phyloP scores from a whole-genome alignment of 1,140 invertebrate genomes.

The Hermatobates lingyangjiaoensis region DNA sequence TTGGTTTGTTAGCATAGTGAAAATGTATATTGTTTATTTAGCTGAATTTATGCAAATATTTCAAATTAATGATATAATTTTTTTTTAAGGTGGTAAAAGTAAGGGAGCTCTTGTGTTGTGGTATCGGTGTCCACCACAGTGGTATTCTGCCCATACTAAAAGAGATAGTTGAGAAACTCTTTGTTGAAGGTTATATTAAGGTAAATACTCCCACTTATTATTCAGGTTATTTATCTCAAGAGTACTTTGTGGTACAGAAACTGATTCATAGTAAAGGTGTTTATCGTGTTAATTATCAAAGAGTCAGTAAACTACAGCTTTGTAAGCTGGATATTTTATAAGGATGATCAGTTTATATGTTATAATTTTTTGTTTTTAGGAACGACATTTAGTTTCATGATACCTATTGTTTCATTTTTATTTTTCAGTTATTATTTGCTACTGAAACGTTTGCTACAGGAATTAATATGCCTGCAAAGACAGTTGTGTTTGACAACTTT shows the following conservation, averaged over 20 bases:
- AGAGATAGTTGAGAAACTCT: conserved; percentile 95
- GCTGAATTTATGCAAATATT: too few relatives aligned
- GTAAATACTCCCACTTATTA: conserved; percentile 27
- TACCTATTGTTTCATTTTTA: conserved; percentile 1
- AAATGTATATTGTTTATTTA: too few relatives aligned
- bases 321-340: not conserved
- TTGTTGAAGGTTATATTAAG: conserved; percentile 78
- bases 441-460: conserved; percentile 99
- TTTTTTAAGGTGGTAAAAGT: too few relatives aligned
- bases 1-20: too few relatives aligned
- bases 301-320: not conserved
- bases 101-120: conserved; percentile 67
- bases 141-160: conserved; percentile 92
- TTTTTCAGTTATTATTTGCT: conserved; percentile 71
- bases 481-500: conserved; percentile 88
- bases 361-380: not conserved
- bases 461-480: conserved; percentile 94
- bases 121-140: conserved; percentile 92
- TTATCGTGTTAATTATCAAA: too few relatives aligned
- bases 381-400: not conserved
- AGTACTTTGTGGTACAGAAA: too few relatives aligned
- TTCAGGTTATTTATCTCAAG: too few relatives aligned
- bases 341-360: not conserved
- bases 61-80: not conserved
- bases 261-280: too few relatives aligned